A percentile compares a stretch with the other conserved stretches of the same genome.
phyloP scores from a whole-genome alignment of 1,140 invertebrate genomes.

The Triops cancriformis region DNA sequence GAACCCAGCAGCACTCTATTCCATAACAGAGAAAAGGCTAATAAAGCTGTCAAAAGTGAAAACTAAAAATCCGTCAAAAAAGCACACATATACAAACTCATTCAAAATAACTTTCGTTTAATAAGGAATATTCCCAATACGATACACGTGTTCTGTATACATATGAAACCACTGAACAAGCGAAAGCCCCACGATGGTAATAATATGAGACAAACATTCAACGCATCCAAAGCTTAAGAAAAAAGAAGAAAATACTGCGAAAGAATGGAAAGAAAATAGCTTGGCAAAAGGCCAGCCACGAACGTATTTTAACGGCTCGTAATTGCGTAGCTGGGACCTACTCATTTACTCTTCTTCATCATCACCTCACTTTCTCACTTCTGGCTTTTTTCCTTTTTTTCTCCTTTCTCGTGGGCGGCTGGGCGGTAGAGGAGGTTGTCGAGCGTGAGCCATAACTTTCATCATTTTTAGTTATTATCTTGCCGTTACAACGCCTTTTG shows the following conservation, averaged over 20 bases:
- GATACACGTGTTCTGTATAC: too few relatives aligned
- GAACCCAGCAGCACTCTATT: constrained; percentile 5
- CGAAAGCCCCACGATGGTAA: too few relatives aligned
- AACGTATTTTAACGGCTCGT: neutral
- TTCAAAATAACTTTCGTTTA: neutral
- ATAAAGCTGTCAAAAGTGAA: neutral
- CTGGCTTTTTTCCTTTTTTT: neutral
- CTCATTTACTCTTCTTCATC: neutral
- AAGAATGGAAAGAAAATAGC: too few relatives aligned
- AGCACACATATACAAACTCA: neutral
- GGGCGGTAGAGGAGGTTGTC: neutral
- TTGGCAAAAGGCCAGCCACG: neutral
- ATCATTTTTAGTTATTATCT: neutral
- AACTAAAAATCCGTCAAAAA: neutral
- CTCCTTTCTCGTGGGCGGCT: neutral
- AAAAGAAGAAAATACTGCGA: too few relatives aligned
- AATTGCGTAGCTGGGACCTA: neutral
- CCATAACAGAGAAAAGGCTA: neutral
- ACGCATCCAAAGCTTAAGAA: too few relatives aligned
- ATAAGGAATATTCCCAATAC: too few relatives aligned
- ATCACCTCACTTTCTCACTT: neutral
- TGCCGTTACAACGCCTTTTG: neutral
- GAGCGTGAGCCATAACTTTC: neutral
- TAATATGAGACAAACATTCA: too few relatives aligned
- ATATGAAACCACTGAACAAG: too few relatives aligned